These are phyloP conservation scores for Dolichomitus sp. DNA, from an alignment of 2,888 invertebrate genomes.

Conservation along the genomic window DNA sequence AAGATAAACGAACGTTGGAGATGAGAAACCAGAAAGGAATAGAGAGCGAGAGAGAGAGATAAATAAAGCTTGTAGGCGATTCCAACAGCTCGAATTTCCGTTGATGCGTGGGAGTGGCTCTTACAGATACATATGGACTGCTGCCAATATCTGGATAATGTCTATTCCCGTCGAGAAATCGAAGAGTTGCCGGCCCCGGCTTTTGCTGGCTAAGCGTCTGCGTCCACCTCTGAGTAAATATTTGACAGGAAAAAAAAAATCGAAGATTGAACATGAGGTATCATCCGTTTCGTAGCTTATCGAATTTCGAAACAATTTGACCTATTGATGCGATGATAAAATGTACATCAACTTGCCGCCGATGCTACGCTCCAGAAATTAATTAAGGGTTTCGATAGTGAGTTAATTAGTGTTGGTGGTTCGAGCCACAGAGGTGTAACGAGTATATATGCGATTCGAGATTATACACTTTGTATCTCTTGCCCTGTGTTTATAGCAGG, in stretches of 20 bases:
- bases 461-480: not conserved
- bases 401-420: not conserved
- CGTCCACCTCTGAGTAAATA: constrained; percentile 41
- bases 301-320: constrained; percentile 5
- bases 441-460: not conserved
- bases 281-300: constrained; percentile 14
- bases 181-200: constrained; percentile 45
- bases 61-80: constrained; percentile 45
- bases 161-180: constrained; percentile 67
- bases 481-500: not conserved
- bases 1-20: constrained; percentile 9
- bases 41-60: constrained; percentile 14
- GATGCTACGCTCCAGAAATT: constrained; percentile 7
- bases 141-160: constrained; percentile 73
- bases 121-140: constrained; percentile 66
- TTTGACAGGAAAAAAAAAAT: constrained; percentile 24
- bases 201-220: constrained; percentile 21
- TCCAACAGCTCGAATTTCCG: constrained; percentile 63
- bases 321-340: not conserved
- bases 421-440: not conserved
- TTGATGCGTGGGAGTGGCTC: constrained; percentile 66
- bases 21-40: constrained; percentile 5
- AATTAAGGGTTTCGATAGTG: constrained; percentile 3
- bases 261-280: not conserved
- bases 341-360: not conserved